phyloP scores from a whole-genome alignment of 2,888 invertebrate genomes.

The Netelia melanura region DNA sequence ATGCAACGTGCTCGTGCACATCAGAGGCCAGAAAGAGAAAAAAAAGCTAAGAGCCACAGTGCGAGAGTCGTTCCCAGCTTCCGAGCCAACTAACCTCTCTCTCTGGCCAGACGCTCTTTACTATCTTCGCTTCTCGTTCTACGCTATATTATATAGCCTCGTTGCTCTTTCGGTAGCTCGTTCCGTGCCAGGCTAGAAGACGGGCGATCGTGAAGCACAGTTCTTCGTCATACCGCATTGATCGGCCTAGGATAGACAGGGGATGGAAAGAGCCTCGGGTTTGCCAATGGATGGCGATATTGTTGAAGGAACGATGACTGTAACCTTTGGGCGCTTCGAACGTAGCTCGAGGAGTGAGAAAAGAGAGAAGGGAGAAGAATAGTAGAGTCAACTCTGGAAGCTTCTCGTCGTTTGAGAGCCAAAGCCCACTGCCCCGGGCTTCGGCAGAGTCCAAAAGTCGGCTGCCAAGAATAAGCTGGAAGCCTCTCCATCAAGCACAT shows the following conservation, averaged over 20 bases:
- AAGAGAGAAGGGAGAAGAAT: conserved; percentile 9
- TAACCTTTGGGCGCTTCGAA: conserved; percentile 9
- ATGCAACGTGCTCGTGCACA: conserved; percentile 28
- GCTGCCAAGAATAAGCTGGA: conserved; percentile 82
- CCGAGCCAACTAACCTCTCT: conserved; percentile 50
- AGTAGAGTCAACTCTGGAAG: conserved; percentile 41
- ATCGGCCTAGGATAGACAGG: not conserved
- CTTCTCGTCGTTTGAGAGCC: conserved; percentile 60
- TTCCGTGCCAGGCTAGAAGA: conserved; percentile 12
- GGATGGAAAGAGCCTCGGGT: not conserved
- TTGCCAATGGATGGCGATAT: conserved; percentile 34
- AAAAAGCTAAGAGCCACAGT: conserved; percentile 18
- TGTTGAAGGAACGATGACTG: conserved; percentile 48
- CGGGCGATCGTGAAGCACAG: not conserved
- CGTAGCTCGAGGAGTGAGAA: conserved; percentile 29
- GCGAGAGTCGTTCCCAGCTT: conserved; percentile 46
- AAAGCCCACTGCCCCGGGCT: conserved; percentile 52
- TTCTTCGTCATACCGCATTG: not conserved
- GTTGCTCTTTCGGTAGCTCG: conserved; percentile 9
- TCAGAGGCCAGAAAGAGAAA: conserved; percentile 27
- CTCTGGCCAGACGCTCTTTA: conserved; percentile 12
- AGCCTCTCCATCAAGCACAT: conserved; percentile 81
- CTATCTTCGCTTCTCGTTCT: conserved; percentile 11
- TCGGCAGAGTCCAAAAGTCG: conserved; percentile 55
- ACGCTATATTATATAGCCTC: not conserved